phyloP scores from a whole-genome alignment of 2,888 invertebrate genomes.

The Erannis defoliaria region DNA sequence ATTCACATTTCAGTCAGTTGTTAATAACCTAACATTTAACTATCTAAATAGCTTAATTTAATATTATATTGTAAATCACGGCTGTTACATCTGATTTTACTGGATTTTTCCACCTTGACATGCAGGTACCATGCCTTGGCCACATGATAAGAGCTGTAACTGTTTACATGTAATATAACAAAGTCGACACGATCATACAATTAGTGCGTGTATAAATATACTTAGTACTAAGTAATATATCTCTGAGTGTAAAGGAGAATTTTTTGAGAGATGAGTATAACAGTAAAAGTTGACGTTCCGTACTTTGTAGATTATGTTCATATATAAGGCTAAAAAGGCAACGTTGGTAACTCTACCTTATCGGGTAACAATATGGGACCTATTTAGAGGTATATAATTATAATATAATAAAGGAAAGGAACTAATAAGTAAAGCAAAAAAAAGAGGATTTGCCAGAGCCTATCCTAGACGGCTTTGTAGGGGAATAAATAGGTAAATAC shows the following conservation, averaged over 20 bases:
- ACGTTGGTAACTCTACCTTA: no score
- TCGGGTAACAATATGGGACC: no score
- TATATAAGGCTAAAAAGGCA: no score
- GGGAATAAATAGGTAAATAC: no score
- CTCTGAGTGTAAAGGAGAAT: neutral
- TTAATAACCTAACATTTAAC: constrained; percentile 11
- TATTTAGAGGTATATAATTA: no score
- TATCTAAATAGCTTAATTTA: constrained; percentile 6
- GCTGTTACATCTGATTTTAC: neutral
- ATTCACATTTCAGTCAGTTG: constrained; percentile 5
- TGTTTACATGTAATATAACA: constrained; percentile 12
- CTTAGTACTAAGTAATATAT: neutral
- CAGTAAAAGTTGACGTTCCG: neutral
- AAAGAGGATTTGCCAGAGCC: no score
- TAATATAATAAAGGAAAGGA: no score
- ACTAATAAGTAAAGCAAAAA: no score
- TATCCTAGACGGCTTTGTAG: no score
- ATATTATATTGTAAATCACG: constrained; percentile 19
- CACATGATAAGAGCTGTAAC: constrained; percentile 12
- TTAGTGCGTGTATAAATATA: constrained; percentile 12
- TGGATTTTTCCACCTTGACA: constrained; percentile 23
- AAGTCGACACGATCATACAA: constrained; percentile 15
- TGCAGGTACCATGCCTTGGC: constrained; percentile 5
- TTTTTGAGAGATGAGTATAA: neutral
- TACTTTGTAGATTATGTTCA: neutral